Conservation (phyloP, 2,797 vertebrate species). For the Champsocephalus gunnari region DNA sequence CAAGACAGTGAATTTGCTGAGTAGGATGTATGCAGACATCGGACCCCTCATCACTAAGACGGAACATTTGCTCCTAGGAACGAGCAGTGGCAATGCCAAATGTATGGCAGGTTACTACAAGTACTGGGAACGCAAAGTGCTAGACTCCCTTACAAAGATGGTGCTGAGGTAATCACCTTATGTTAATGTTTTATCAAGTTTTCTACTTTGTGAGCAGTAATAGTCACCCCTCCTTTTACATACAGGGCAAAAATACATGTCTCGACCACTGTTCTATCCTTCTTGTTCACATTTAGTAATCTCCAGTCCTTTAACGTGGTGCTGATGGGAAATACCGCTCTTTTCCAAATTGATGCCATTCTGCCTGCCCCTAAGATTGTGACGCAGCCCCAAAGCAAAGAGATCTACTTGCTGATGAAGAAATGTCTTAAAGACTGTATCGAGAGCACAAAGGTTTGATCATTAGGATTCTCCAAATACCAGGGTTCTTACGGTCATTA, state of each 20-base stretch:
- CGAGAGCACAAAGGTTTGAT: conserved; percentile 90
- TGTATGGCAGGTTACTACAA: conserved; percentile 89
- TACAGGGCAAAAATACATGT: neutral
- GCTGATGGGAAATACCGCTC: conserved; percentile 81
- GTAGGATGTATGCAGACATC: conserved; percentile 88
- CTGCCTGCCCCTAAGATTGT: conserved; percentile 89
- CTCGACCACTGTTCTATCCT: conserved; percentile 3
- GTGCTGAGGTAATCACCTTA: conserved; percentile 87
- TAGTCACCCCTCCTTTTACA: neutral
- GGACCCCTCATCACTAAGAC: conserved; percentile 89
- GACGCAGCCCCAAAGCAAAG: conserved; percentile 87
- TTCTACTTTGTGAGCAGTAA: conserved; percentile 2
- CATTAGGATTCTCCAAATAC: conserved; percentile 1
- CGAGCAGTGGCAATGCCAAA: conserved; percentile 88
- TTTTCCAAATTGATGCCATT: conserved; percentile 90
- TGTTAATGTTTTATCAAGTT: neutral
- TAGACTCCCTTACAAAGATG: conserved; percentile 88
- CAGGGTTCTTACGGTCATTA: too few species aligned
- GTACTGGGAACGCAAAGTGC: conserved; percentile 91
- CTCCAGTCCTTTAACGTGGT: conserved; percentile 86
- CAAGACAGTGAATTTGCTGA: conserved; percentile 85
- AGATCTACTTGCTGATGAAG: conserved; percentile 88
- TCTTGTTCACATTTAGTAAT: conserved; percentile 83
- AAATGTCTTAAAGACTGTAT: conserved; percentile 88
- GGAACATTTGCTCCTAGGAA: conserved; percentile 87